These are phyloP conservation scores for Neelides sp. DNA, from an alignment of 1,140 invertebrate species.

Conservation along the genomic window DNA sequence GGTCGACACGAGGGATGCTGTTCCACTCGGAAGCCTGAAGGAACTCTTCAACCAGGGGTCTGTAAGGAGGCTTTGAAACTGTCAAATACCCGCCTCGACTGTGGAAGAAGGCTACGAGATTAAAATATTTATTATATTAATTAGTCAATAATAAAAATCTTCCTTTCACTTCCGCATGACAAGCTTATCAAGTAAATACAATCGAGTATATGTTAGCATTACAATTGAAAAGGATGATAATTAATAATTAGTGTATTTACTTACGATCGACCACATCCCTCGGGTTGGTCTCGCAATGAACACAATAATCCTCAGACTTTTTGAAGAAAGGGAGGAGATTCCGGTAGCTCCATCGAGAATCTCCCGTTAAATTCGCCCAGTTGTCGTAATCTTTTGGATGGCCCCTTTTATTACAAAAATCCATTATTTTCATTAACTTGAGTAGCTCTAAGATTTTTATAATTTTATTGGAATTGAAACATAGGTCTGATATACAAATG, in stretches of 20 bases:
- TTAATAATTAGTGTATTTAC: not conserved
- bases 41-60: slow-evolving; percentile 27
- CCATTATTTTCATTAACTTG: too few species aligned
- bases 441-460: too few species aligned
- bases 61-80: slow-evolving; percentile 23
- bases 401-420: not conserved
- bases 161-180: not conserved
- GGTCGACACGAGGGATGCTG: slow-evolving; percentile 28
- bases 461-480: too few species aligned
- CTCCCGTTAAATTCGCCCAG: slow-evolving; percentile 28
- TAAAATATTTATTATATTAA: not conserved
- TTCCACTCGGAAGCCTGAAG: slow-evolving; percentile 24
- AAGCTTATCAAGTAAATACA: not conserved
- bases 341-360: slow-evolving; percentile 39
- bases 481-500: too few species aligned
- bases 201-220: too few species aligned
- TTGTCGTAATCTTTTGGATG: slow-evolving; percentile 12
- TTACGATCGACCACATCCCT: slow-evolving; percentile 27
- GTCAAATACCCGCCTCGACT: slow-evolving; percentile 20
- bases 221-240: too few species aligned
- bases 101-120: slow-evolving; percentile 20
- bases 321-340: slow-evolving; percentile 43
- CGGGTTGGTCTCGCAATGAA: slow-evolving; percentile 24
- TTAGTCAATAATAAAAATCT: not conserved
- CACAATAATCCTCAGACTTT: slow-evolving; percentile 37